A percentile compares a stretch with the other conserved stretches of the same genome.
phyloP scores from a whole-genome alignment of 1,140 invertebrate species.

The Stenopsyche tienmushanensis region DNA sequence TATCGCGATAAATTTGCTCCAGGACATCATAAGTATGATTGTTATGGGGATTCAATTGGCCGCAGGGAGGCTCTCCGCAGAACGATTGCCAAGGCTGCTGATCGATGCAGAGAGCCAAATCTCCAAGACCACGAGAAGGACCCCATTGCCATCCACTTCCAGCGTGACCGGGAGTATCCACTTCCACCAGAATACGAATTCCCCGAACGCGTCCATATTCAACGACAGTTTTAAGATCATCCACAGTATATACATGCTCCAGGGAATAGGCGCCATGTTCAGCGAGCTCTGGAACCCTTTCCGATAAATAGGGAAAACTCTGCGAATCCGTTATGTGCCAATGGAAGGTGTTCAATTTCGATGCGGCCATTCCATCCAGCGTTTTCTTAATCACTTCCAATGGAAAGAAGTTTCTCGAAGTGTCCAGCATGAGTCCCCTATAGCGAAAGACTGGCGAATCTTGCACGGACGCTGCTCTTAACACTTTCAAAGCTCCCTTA shows the following conservation, averaged over 20 bases:
- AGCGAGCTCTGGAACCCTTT: slow-evolving; percentile 68
- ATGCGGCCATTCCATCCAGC: slow-evolving; percentile 73
- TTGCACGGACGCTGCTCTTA: slow-evolving; percentile 60
- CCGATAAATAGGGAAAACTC: slow-evolving; percentile 74
- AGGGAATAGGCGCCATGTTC: slow-evolving; percentile 74
- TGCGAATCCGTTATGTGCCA: slow-evolving; percentile 85
- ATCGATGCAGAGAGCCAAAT: slow-evolving; percentile 72
- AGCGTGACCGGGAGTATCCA: slow-evolving; percentile 81
- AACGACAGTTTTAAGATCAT: slow-evolving; percentile 67
- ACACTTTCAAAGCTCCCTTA: slow-evolving; percentile 58
- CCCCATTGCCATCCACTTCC: slow-evolving; percentile 82
- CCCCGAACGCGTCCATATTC: slow-evolving; percentile 68
- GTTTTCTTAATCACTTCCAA: slow-evolving; percentile 68
- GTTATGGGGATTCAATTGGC: slow-evolving; percentile 80
- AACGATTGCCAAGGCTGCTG: slow-evolving; percentile 74
- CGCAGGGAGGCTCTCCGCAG: slow-evolving; percentile 81
- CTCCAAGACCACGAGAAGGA: slow-evolving; percentile 62
- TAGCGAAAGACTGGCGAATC: slow-evolving; percentile 64
- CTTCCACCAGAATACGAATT: slow-evolving; percentile 69
- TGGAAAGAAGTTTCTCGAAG: slow-evolving; percentile 73
- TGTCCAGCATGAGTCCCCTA: slow-evolving; percentile 75
- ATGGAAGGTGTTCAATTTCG: slow-evolving; percentile 83
- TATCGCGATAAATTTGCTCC: slow-evolving; percentile 65
- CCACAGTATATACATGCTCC: slow-evolving; percentile 65
- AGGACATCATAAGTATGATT: slow-evolving; percentile 71